Base-by-base conservation (phyloP, 2,113 vertebrate species). In the Hemichromis elongatus region DNA sequence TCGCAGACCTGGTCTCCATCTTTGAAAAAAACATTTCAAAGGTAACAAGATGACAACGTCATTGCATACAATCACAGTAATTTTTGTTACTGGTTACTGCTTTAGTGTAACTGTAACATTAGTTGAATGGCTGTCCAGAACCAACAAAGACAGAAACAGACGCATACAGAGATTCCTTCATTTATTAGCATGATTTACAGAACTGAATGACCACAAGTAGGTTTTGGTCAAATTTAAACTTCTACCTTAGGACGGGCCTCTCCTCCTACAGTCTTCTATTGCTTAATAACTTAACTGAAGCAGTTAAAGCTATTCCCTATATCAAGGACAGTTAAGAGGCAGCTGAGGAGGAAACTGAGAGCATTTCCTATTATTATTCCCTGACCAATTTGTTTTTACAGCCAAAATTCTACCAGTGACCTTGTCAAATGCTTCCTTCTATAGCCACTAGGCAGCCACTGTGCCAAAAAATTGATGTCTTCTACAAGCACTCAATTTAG, bases 391-490 rank as follows among this genome's bases (percentile, higher is more conserved):
- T 81, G n/a, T 83, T 70, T 80, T 88, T 45, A 14, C 14, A 55
- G 52, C 50, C 59, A 84, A 89, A 87, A 87, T 84, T 89, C 57
- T 57, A 89, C 81, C 26, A 63, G 40, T 84, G 89, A 89, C 85
- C 83, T 90, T 92, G 83, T 89, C 63, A 12, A 52, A 54, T 9
- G 55, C 37, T 53, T 30, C 77, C 55, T 86, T 86, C 35, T 78
- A 12, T 68, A 78, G 75, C 79, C 75, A 91, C 83, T 84, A 81
- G 21, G 26, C 61, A 56, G 55, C 63, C 3, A 11, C 45, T 26
- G 63, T 80, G 82, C 52, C 85, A 87, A 84, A 68, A 73, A 45
- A 73, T 28, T 59, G 28, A 91, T 81, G 80, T 84, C 54, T 54
- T 68, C 78, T 54, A 57, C 85, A 87, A 50, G 33, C 50, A 73